phyloP scores from a whole-genome alignment of 2,113 vertebrate genomes.

The Glaucidium brasilianum region DNA sequence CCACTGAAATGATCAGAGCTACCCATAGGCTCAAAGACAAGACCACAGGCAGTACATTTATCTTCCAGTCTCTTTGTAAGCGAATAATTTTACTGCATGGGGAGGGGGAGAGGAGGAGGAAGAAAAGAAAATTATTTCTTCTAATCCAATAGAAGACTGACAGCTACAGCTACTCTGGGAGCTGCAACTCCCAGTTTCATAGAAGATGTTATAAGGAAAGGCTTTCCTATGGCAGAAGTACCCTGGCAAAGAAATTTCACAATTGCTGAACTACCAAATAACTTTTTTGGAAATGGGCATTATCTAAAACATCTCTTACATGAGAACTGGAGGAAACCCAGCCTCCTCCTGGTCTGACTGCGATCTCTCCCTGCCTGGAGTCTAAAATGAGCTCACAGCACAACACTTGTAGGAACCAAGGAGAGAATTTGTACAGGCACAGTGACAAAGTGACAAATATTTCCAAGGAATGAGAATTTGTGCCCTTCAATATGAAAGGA shows the following conservation, averaged over 20 bases:
- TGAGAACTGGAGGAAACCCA: not conserved
- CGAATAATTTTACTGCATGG: not conserved
- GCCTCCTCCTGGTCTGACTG: not conserved
- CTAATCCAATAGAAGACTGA: not conserved
- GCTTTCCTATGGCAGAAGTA: not conserved
- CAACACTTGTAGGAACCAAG: not conserved
- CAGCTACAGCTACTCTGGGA: not conserved
- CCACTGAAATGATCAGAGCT: not conserved
- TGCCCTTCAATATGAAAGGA: not conserved
- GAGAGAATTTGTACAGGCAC: not conserved
- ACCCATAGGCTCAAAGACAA: not conserved
- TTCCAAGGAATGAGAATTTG: not conserved
- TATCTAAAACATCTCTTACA: not conserved
- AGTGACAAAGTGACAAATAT: not conserved
- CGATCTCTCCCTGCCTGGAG: not conserved
- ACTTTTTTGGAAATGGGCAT: not conserved
- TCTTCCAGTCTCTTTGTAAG: not conserved
- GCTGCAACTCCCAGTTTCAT: not conserved
- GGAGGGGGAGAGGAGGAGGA: slow-evolving; percentile 40
- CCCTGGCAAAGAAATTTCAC: not conserved
- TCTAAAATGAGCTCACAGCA: not conserved
- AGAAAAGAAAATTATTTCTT: slow-evolving; percentile 37
- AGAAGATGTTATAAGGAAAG: not conserved
- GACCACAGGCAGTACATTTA: not conserved
- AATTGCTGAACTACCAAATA: not conserved